These are phyloP conservation scores for Gavialis gangeticus DNA, from an alignment of 2,113 vertebrate species.

Conservation along the genomic window DNA sequence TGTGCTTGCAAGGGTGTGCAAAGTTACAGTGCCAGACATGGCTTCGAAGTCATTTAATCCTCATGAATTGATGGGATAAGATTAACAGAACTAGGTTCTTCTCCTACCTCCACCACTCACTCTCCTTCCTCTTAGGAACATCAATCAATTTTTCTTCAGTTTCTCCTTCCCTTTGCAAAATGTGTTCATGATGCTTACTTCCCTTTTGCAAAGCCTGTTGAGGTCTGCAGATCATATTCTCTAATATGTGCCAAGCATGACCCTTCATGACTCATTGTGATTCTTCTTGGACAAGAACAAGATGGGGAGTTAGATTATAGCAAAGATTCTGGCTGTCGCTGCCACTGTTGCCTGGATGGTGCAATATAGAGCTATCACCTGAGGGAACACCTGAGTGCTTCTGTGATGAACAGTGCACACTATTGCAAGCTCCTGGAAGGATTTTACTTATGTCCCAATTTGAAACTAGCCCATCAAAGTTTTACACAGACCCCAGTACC, in stretches of 20 bases:
- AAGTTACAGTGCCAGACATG: not conserved
- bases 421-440: not conserved
- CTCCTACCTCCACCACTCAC: not conserved
- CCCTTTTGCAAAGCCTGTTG: not conserved
- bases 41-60: not conserved
- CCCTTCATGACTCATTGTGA: not conserved
- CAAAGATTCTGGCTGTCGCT: not conserved
- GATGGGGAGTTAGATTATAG: not conserved
- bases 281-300: not conserved
- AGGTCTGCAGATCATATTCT: conserved; percentile 1
- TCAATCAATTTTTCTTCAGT: not conserved
- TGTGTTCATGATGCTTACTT: not conserved
- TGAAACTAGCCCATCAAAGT: not conserved
- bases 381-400: not conserved
- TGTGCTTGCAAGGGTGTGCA: not conserved
- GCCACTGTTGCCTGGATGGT: not conserved
- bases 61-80: not conserved
- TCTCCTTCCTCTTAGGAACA: not conserved
- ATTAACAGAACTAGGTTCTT: not conserved
- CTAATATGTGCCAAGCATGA: not conserved
- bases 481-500: not conserved
- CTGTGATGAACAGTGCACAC: not conserved
- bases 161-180: not conserved
- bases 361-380: not conserved
- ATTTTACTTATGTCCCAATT: not conserved